Conservation (phyloP, 2,888 invertebrate species). For the Elysia crispata region DNA sequence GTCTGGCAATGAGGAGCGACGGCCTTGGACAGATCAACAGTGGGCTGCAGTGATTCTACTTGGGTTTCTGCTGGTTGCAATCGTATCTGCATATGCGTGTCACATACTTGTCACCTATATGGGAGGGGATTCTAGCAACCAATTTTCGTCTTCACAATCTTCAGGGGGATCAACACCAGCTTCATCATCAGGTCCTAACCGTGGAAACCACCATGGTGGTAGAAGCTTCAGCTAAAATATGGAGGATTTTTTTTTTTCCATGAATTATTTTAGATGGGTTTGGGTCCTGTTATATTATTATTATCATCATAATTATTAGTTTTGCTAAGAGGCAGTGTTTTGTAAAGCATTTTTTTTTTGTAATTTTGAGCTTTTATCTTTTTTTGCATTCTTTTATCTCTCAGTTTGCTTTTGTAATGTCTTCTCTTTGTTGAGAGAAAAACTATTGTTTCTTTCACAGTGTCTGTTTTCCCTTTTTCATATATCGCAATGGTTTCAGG, state of each 20-base stretch:
- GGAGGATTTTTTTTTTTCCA: neutral
- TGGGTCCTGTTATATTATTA: neutral
- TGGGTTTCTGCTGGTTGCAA: constrained; percentile 82
- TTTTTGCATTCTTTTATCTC: too few relatives aligned
- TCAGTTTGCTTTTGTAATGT: too few relatives aligned
- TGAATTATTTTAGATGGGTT: neutral
- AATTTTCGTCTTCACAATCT: constrained; percentile 11
- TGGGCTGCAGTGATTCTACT: constrained; percentile 83
- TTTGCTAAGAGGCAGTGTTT: too few relatives aligned
- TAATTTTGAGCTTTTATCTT: too few relatives aligned
- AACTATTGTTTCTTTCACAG: too few relatives aligned
- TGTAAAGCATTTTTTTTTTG: too few relatives aligned
- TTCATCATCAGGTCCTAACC: neutral
- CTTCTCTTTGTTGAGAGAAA: too few relatives aligned
- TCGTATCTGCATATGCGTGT: constrained; percentile 82
- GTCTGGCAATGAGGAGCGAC: constrained; percentile 55
- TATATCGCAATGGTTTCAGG: neutral
- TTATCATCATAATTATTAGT: too few relatives aligned
- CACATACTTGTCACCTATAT: constrained; percentile 74
- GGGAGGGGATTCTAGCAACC: constrained; percentile 6
- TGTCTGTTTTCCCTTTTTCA: neutral
- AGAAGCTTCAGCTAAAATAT: too few relatives aligned
- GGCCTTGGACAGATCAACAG: constrained; percentile 81
- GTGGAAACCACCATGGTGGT: too few relatives aligned
- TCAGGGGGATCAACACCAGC: neutral